Conservation (phyloP, 2,113 vertebrate genomes). For the Motacilla tschutschensis region DNA sequence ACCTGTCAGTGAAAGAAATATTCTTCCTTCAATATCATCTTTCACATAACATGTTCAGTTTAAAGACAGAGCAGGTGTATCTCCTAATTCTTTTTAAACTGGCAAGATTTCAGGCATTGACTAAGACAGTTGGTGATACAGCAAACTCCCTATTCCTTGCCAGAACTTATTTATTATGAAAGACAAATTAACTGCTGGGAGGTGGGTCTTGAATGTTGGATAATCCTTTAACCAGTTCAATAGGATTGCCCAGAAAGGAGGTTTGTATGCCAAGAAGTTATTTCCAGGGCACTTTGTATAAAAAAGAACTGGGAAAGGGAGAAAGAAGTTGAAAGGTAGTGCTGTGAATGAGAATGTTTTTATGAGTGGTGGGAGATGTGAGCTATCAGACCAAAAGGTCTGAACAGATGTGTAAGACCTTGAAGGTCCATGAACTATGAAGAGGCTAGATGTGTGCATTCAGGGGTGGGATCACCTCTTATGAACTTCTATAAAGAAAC, state of each 20-base stretch:
- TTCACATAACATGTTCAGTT: neutral
- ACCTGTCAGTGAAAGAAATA: neutral
- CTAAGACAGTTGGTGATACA: neutral
- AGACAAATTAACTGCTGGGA: conserved; percentile 30
- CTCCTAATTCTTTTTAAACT: conserved; percentile 19
- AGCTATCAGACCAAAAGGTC: neutral
- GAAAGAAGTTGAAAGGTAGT: neutral
- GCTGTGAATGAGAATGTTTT: neutral
- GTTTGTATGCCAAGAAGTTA: neutral
- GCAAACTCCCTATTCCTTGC: conserved; percentile 7
- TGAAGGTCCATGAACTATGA: neutral
- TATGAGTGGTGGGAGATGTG: neutral
- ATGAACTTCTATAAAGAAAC: neutral
- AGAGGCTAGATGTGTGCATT: neutral
- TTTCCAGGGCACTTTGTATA: neutral
- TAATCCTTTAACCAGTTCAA: conserved; percentile 38
- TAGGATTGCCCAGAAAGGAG: conserved; percentile 20
- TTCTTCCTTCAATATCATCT: neutral
- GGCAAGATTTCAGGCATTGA: conserved; percentile 29
- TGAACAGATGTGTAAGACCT: neutral
- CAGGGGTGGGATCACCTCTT: neutral
- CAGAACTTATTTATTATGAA: conserved; percentile 55
- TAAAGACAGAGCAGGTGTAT: neutral
- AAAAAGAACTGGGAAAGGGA: neutral
- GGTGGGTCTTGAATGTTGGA: conserved; percentile 1